A percentile compares a stretch with the other conserved stretches of the same genome.
Conservation (phyloP, 2,113 vertebrate species). For the Pachycephala philippinensis region DNA sequence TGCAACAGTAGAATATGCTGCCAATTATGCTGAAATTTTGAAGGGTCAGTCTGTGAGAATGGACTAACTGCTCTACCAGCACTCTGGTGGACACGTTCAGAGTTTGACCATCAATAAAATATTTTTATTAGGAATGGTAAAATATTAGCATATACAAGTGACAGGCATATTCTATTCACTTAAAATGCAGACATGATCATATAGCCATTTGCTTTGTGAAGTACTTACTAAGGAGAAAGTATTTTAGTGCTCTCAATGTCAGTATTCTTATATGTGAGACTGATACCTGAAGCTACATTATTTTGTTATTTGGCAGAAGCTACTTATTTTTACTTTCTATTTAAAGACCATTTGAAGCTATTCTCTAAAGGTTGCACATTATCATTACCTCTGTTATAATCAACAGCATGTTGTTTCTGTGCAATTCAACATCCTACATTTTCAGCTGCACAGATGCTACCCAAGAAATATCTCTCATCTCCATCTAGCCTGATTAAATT, state of each 20-base stretch:
- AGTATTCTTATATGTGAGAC: neutral
- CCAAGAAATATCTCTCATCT: neutral
- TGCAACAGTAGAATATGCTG: neutral
- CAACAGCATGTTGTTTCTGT: neutral
- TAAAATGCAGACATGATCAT: fast-evolving
- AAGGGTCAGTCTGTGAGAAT: neutral
- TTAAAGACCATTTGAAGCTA: neutral
- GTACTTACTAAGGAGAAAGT: neutral
- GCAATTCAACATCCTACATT: neutral
- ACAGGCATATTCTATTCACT: neutral
- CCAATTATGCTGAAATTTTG: neutral
- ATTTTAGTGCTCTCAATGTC: neutral
- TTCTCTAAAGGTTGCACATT: neutral
- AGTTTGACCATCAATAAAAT: neutral
- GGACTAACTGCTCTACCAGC: neutral
- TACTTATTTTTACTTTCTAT: neutral
- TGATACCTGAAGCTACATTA: neutral
- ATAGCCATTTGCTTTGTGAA: neutral
- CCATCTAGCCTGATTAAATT: neutral
- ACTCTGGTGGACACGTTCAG: neutral
- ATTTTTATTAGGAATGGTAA: neutral
- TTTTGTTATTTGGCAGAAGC: neutral
- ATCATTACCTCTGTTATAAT: neutral
- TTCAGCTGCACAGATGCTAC: neutral
- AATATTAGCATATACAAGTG: neutral